Conservation (phyloP, 2,113 vertebrate species). For the Castor canadensis region DNA sequence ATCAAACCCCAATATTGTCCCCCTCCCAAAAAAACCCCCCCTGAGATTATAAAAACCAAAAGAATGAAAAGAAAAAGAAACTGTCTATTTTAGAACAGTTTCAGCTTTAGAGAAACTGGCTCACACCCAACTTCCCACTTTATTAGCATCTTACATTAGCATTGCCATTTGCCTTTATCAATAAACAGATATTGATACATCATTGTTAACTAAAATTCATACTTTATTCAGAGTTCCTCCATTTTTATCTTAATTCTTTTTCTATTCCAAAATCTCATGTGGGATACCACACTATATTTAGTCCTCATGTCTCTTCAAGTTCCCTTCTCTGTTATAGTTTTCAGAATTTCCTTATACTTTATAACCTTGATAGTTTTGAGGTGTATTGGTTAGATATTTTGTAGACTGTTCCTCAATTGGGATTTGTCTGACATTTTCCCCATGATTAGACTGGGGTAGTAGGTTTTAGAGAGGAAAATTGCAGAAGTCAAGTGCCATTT, state of each 20-base stretch:
- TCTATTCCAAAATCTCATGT: neutral
- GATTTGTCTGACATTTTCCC: neutral
- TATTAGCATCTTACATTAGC: neutral
- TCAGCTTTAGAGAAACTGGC: neutral
- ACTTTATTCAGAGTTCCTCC: neutral
- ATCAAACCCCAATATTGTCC: too few species aligned
- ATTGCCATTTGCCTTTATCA: neutral
- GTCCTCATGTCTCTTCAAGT: neutral
- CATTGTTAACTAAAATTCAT: neutral
- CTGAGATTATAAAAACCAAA: too few species aligned
- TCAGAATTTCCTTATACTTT: neutral
- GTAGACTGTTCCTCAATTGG: neutral
- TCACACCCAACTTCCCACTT: neutral
- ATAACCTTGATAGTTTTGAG: neutral
- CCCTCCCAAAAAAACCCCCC: too few species aligned
- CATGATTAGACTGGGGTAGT: neutral
- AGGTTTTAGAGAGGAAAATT: neutral
- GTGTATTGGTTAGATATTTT: neutral
- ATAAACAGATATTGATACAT: neutral
- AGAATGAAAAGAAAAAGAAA: too few species aligned
- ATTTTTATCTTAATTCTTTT: neutral
- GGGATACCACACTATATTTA: neutral
- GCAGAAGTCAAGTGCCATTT: neutral
- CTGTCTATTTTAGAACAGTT: neutral
- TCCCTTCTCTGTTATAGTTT: neutral